Base-by-base conservation (phyloP, 2,113 vertebrate species). In the Malaclemys terrapin region DNA sequence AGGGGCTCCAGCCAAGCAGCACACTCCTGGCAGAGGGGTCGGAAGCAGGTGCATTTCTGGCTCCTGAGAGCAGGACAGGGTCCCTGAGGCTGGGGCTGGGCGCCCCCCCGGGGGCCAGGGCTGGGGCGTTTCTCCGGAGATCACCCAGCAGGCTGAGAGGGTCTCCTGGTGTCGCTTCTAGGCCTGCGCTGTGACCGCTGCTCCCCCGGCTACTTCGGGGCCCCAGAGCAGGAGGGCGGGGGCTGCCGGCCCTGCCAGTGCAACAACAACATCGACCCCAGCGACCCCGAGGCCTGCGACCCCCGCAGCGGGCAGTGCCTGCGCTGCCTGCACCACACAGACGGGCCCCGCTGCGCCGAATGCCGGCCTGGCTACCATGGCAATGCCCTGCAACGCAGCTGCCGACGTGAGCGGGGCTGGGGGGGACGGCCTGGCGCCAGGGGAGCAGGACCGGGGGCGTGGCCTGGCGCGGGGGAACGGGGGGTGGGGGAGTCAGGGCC, bases 161-260 rank as follows among this genome's bases (percentile, higher is more conserved):
- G 31, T 20, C 3, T 6, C 4, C 17, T 0, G 22, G 10, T 86
- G 47, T n/a, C 75, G 75, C 84, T 42, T 1, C 0, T 50, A 99
- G 99, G 99, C 22, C 85, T 98, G 5, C 98, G 98, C 91, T 99
- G 99, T n/a, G 98, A 99, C 93, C 96, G 10, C 80, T 99, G 99
- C 52, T 98, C 98, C 62, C 98, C 99, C 0, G 98, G 99, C 87
- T 99, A 99, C 96, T 99, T 99, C 1, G 99, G 99, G 38, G 93
- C 87, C 11, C 98, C 99, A 0, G 98, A 98, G 90, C 96, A 84
- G 24, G 93, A 96, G 3, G 98, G 98, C 0, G 98, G 98, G 0
- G 95, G 54, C 19, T 99, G 98, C 92, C 91, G 96, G 6, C 98
- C 98, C 2, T 99, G 99, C 88, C 97, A 98, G 78, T 99, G 99